Conservation (phyloP, 2,113 vertebrate genomes). For the Callionymus lyra region DNA sequence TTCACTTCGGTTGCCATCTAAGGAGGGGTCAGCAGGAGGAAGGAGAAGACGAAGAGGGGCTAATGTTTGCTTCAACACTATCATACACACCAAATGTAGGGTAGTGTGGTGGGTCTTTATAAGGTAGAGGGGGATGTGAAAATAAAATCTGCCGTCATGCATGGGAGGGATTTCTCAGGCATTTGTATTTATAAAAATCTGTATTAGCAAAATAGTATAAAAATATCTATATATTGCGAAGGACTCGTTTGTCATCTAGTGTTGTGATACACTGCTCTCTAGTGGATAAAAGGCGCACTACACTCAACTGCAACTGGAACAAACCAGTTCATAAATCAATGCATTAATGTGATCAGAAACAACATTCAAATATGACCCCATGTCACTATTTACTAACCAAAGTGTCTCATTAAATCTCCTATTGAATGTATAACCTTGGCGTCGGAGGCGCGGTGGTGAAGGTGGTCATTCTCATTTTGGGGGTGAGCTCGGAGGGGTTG, state of each 20-base stretch:
- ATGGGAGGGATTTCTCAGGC: not conserved
- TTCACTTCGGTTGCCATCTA: constrained; percentile 44
- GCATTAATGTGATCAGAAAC: too few relatives aligned
- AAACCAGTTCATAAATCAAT: constrained; percentile 8
- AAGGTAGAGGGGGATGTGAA: constrained; percentile 26
- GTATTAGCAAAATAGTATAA: too few relatives aligned
- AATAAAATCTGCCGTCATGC: constrained; percentile 18
- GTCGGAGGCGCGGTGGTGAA: constrained; percentile 62
- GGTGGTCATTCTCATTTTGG: constrained; percentile 67
- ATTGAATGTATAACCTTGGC: constrained; percentile 65
- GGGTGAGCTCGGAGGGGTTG: constrained; percentile 53
- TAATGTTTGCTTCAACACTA: constrained; percentile 23
- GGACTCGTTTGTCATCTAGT: too few relatives aligned
- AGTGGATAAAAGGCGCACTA: constrained; percentile 30
- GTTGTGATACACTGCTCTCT: constrained; percentile 20
- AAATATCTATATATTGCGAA: constrained; percentile 8
- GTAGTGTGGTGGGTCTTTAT: not conserved
- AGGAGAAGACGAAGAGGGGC: constrained; percentile 27
- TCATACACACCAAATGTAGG: constrained; percentile 27
- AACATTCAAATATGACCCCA: too few relatives aligned
- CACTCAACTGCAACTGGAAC: constrained; percentile 20
- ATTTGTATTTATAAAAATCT: too few relatives aligned
- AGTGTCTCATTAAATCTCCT: constrained; percentile 27
- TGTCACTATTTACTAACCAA: constrained; percentile 37
- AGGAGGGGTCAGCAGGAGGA: constrained; percentile 28